Conservation (phyloP, 1,140 invertebrate genomes). For the Drosophila ohnishii region DNA sequence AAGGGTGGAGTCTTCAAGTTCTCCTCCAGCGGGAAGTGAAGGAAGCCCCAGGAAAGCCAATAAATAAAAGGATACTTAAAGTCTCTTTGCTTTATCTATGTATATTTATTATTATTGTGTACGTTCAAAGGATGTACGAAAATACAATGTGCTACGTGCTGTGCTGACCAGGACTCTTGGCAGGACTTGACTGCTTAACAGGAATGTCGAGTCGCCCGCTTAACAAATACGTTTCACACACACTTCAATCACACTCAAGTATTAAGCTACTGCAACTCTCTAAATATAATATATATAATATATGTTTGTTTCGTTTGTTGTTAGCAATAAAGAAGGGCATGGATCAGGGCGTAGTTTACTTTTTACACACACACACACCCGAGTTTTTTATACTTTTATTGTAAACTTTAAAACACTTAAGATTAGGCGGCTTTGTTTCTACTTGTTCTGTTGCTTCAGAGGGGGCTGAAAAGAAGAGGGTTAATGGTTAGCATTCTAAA, state of each 20-base stretch:
- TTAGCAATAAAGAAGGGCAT: slow-evolving; percentile 47
- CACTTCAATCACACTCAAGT: slow-evolving; percentile 56
- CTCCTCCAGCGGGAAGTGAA: slow-evolving; percentile 69
- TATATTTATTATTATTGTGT: slow-evolving; percentile 54
- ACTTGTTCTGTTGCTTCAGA: slow-evolving; percentile 74
- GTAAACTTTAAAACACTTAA: slow-evolving; percentile 75
- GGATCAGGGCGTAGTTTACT: slow-evolving; percentile 44
- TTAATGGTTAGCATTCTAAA: neutral
- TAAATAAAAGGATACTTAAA: slow-evolving; percentile 21
- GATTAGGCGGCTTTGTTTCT: slow-evolving; percentile 32
- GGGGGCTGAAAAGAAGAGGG: slow-evolving; percentile 53
- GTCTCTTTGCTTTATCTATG: slow-evolving; percentile 41
- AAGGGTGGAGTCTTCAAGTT: slow-evolving; percentile 82
- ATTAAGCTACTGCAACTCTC: slow-evolving; percentile 67
- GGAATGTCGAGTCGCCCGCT: slow-evolving; percentile 47
- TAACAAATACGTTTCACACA: slow-evolving; percentile 50
- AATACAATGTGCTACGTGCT: slow-evolving; percentile 55
- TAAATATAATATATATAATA: slow-evolving; percentile 56
- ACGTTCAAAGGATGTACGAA: slow-evolving; percentile 55
- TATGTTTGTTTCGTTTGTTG: slow-evolving; percentile 40
- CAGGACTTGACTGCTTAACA: slow-evolving; percentile 42
- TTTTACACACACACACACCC: slow-evolving; percentile 51
- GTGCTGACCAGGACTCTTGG: slow-evolving; percentile 40
- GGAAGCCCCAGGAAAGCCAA: neutral
- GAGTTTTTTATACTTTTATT: slow-evolving; percentile 24